These are phyloP conservation scores for Agonum fuliginosum DNA, from an alignment of 2,888 invertebrate species.

Conservation along the genomic window DNA sequence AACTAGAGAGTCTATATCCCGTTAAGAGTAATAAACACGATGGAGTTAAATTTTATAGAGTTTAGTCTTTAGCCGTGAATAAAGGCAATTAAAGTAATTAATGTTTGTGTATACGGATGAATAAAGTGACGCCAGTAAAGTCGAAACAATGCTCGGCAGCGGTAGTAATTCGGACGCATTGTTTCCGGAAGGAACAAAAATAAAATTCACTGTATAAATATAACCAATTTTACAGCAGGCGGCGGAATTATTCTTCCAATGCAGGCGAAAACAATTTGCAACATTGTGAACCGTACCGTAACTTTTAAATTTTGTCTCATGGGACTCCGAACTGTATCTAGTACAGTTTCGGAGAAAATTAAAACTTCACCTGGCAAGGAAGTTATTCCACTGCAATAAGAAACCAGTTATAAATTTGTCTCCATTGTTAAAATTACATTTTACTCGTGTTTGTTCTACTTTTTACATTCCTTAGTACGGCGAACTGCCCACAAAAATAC, in stretches of 20 bases:
- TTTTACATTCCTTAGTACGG: background rate
- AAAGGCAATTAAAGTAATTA: conserved; percentile 58
- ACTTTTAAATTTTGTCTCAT: conserved; percentile 51
- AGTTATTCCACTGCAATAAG: conserved; percentile 48
- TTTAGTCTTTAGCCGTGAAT: conserved; percentile 56
- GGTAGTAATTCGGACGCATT: conserved; percentile 47
- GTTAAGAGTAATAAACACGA: conserved; percentile 54
- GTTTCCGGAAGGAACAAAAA: conserved; percentile 43
- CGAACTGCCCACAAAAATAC: conserved; percentile 4
- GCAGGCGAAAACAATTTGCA: conserved; percentile 54
- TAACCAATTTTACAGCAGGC: conserved; percentile 39
- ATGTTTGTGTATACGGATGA: conserved; percentile 55
- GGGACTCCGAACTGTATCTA: conserved; percentile 53
- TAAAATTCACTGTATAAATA: conserved; percentile 41
- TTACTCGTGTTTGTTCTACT: conserved; percentile 12
- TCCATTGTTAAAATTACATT: conserved; percentile 36
- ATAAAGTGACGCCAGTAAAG: conserved; percentile 52
- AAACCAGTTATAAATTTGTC: conserved; percentile 41
- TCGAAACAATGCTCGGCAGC: conserved; percentile 49
- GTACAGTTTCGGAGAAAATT: conserved; percentile 53
- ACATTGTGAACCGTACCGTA: conserved; percentile 36
- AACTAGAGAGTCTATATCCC: background rate
- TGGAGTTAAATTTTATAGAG: conserved; percentile 56
- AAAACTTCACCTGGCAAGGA: conserved; percentile 55
- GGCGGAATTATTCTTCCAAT: conserved; percentile 39